phyloP scores from a whole-genome alignment of 1,140 invertebrate species.

The Acromyrmex heyeri region DNA sequence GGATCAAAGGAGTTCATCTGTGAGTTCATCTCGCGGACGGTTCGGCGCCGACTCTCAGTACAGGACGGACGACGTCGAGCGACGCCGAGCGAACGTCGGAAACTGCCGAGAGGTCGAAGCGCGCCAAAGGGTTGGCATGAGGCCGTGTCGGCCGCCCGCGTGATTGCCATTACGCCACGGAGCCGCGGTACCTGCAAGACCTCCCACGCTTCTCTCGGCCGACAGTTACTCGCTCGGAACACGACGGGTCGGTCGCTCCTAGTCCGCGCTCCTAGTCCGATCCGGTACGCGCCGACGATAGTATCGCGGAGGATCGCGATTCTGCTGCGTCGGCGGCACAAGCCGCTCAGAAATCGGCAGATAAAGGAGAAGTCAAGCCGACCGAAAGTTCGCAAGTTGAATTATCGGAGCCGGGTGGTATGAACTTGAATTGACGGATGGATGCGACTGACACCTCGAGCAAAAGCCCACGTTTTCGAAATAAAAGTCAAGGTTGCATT shows the following conservation, averaged over 20 bases:
- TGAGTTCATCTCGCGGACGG: slow-evolving; percentile 35
- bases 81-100: slow-evolving; percentile 53
- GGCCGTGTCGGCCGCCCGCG: slow-evolving; percentile 59
- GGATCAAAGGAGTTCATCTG: slow-evolving; percentile 1
- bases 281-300: slow-evolving; percentile 18
- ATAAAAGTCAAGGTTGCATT: not conserved
- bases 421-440: not conserved
- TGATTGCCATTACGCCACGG: slow-evolving; percentile 73
- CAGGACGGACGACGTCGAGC: slow-evolving; percentile 18
- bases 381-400: not conserved
- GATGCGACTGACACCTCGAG: not conserved
- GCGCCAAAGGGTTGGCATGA: slow-evolving; percentile 69
- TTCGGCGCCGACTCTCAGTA: slow-evolving; percentile 10
- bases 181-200: slow-evolving; percentile 74
- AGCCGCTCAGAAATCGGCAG: not conserved
- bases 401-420: slow-evolving; percentile 24
- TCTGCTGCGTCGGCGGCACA: not conserved
- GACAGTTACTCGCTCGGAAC: slow-evolving; percentile 75
- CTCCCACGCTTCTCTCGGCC: slow-evolving; percentile 68
- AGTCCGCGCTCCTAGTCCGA: slow-evolving; percentile 28
- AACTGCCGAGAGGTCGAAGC: slow-evolving; percentile 63
- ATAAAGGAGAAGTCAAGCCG: not conserved
- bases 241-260: slow-evolving; percentile 66
- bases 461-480: not conserved
- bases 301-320: slow-evolving; percentile 15